Base-by-base conservation (phyloP, 1,140 invertebrate species). In the Zaprionus nigranus region DNA sequence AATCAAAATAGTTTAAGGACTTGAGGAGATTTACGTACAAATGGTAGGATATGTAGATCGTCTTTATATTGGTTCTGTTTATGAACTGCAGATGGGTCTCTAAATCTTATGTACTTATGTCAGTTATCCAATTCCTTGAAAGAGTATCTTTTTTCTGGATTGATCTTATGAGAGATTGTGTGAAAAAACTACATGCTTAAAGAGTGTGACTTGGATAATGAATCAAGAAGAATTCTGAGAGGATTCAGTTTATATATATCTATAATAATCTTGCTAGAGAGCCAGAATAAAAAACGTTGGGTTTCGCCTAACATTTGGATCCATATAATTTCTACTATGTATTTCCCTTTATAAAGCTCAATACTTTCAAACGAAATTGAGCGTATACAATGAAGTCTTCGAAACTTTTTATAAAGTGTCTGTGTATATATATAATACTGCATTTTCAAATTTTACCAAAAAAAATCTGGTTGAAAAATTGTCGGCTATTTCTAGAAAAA, bases 11-110 rank as follows among this genome's bases (percentile, higher is more conserved):
- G 43, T 53, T 12, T 58, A 58, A 40, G 60, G 67, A 15, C 12
- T 54, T 67, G 57, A n/a, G 61, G 53, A 61, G 26, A 24, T 78
- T 91, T 85, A 90, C 75, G 79, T 78, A 81, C 69, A 81, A 81
- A 36, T 78, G 26, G 54, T 59, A 71, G 81, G 81, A 84, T 84
- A 84, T 84, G 81, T 88, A 70, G 75, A 66, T 77, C 51, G 79
- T 84, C 60, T 61, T 51, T 51, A 58, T 77, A 75, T 85, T 85
- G 82, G 82, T 85, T 84, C 82, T 85, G 82, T 86, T 78, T 61
- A 26, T 67, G 65, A 85, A 74, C 74, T 84, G 82, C 78, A 74
- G 65, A 49, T 68, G 81, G 59, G 53, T 13, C 34, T 51, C 53
- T 58, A 70, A 53, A 36, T 51, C 46, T 3, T 51, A 51, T 51